These are phyloP conservation scores for Calyptomena viridis DNA, from an alignment of 2,113 vertebrate species.

Conservation along the genomic window DNA sequence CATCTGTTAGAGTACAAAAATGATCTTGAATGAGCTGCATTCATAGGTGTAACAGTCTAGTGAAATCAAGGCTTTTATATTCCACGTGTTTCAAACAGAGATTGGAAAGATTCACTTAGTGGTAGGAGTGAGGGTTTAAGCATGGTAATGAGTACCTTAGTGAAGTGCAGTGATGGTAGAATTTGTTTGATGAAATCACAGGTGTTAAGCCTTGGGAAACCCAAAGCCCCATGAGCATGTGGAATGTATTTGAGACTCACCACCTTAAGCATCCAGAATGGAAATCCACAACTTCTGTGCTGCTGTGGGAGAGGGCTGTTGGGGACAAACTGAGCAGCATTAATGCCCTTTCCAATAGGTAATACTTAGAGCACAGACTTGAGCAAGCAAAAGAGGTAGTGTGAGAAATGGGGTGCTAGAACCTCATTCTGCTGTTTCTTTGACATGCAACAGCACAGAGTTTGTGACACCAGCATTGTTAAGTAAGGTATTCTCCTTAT, in stretches of 20 bases:
- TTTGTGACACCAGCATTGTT: background rate
- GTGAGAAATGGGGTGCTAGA: background rate
- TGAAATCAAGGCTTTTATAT: background rate
- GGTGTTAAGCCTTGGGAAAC: background rate
- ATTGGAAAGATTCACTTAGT: background rate
- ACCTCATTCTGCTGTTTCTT: background rate
- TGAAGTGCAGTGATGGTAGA: background rate
- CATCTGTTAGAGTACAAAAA: background rate
- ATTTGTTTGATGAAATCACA: background rate
- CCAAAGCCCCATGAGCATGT: background rate
- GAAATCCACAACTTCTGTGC: background rate
- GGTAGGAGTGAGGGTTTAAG: background rate
- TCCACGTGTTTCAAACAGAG: background rate
- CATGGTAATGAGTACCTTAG: background rate
- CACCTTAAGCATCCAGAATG: background rate
- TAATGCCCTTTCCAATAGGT: background rate
- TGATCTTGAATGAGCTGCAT: background rate
- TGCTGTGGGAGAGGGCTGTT: background rate
- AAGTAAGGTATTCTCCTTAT: background rate
- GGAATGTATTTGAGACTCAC: background rate
- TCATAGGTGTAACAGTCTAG: accelerated
- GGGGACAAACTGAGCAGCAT: background rate
- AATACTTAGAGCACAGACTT: background rate
- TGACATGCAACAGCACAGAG: background rate
- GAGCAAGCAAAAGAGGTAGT: background rate